A percentile compares a stretch with the other conserved stretches of the same genome.
phyloP scores from a whole-genome alignment of 2,888 invertebrate species.

The Willowsia nigromaculata region DNA sequence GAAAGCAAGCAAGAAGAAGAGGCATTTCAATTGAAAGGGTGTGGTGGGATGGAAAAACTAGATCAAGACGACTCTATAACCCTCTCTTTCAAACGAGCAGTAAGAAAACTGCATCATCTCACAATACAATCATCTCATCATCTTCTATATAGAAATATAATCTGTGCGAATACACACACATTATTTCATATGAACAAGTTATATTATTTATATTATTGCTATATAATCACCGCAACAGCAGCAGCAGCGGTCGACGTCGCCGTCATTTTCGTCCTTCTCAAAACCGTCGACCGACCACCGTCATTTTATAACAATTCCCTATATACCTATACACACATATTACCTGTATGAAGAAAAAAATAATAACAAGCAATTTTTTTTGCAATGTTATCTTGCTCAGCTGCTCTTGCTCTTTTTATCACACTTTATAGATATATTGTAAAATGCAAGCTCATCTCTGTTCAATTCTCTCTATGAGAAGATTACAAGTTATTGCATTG shows the following conservation, averaged over 20 bases:
- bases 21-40: conserved; percentile 68
- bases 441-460: conserved; percentile 55
- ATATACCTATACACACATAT: background rate
- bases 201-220: background rate
- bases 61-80: conserved; percentile 57
- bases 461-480: conserved; percentile 5
- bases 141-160: conserved; percentile 1
- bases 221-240: conserved; percentile 18
- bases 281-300: conserved; percentile 42
- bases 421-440: conserved; percentile 34
- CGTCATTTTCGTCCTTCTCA: conserved; percentile 55
- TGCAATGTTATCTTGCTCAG: conserved; percentile 45
- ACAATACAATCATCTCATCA: conserved; percentile 1
- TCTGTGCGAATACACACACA: background rate
- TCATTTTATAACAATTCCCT: conserved; percentile 49
- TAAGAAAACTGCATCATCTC: conserved; percentile 55
- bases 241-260: conserved; percentile 3
- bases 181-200: background rate
- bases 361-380: background rate
- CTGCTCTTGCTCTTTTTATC: conserved; percentile 39
- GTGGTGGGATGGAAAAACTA: conserved; percentile 72
- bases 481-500: conserved; percentile 33
- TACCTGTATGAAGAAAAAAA: background rate
- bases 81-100: background rate
- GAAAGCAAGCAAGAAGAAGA: conserved; percentile 55